These are phyloP conservation scores for Cremastobaeus sp. DNA, from an alignment of 2,888 invertebrate genomes.

Conservation along the genomic window DNA sequence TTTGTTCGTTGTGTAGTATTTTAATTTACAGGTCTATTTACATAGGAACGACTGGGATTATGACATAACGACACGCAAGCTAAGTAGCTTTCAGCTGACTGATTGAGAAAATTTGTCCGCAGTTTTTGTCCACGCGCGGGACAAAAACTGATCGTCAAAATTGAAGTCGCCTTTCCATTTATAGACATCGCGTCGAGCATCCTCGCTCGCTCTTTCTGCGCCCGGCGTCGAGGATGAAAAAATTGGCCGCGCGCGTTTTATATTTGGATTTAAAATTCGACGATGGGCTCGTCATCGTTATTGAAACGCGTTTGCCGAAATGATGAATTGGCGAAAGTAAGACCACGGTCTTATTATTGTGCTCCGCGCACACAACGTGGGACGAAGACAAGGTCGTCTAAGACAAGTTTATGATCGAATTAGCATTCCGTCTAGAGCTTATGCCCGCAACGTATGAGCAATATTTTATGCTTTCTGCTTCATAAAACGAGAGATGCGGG, in stretches of 20 bases:
- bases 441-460: constrained; percentile 42
- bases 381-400: constrained; percentile 60
- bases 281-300: constrained; percentile 44
- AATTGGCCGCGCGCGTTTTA: constrained; percentile 13
- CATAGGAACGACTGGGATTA: constrained; percentile 14
- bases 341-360: constrained; percentile 46
- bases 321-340: constrained; percentile 59
- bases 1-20: neutral
- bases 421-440: constrained; percentile 58
- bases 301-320: constrained; percentile 42
- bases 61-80: constrained; percentile 17
- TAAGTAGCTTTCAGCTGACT: too few species aligned
- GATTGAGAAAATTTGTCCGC: constrained; percentile 20
- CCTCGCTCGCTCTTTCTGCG: neutral
- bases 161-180: constrained; percentile 8
- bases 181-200: constrained; percentile 1
- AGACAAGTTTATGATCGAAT: constrained; percentile 62
- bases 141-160: constrained; percentile 16
- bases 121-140: neutral
- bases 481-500: constrained; percentile 56
- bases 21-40: constrained; percentile 8
- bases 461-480: constrained; percentile 60
- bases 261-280: constrained; percentile 39
- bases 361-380: constrained; percentile 39
- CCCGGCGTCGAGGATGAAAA: neutral